Base-by-base conservation (phyloP, 2,113 vertebrate species). In the Myotis yumanensis region DNA sequence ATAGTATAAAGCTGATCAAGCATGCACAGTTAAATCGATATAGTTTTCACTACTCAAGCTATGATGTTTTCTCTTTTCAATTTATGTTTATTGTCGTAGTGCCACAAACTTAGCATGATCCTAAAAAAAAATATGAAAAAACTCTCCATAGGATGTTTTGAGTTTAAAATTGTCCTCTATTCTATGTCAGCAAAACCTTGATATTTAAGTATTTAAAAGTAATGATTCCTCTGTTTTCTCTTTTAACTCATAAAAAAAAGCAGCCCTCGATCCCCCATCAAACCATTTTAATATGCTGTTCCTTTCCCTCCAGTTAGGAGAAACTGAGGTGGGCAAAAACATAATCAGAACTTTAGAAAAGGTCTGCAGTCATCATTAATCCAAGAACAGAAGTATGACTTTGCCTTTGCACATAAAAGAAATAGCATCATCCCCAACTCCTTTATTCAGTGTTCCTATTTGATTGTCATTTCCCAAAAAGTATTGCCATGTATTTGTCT, bases 191-290 rank as follows among this genome's bases (percentile, higher is more conserved):
- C 17, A 25, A 5, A 72, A 79, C 12, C 57, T 93, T 96, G 18
- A 57, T 51, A 90, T 90, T 79, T 85, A 95, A 86, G 62, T 91
- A 20, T 80, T 22, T 6, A 28, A 48, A 93, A 71, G 9, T 40
- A 40, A 25, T 30, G 32, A 51, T 43, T 91, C 7, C 14, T 68
- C 7, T 69, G 32, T 91, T 96, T 89, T 93, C 35, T 81, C 59
- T 94, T 90, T 48, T 77, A 91, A 48, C 32, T 93, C 30, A 89
- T 18, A 23, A 23, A 32, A 81, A 81, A 95, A 83, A 72, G 14
- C 8, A 89, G 7, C 4, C 40, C 64, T 11, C 18, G 64, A 23
- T 14, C 3, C 30, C 7, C 2, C 28, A 71, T 10, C 14, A 43
- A 82, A 59, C 9, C 6, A 85, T 62, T 75, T 90, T 76, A 94